These are phyloP conservation scores for Ips typographus DNA, from an alignment of 1,140 invertebrate species.

Conservation along the genomic window DNA sequence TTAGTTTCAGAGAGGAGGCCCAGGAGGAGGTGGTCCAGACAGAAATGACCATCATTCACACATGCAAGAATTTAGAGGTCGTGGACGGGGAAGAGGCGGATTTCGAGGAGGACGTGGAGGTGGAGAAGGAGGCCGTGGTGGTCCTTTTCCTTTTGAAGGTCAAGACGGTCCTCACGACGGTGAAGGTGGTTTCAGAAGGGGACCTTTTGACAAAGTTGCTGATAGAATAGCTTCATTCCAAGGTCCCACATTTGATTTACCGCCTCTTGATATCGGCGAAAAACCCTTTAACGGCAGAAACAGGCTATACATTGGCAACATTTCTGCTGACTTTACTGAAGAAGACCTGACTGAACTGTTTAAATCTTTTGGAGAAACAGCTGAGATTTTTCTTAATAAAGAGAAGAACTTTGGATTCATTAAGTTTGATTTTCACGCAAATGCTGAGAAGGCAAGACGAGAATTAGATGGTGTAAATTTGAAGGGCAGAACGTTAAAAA, in stretches of 20 bases:
- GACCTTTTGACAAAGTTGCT: constrained; percentile 67
- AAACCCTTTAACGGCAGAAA: constrained; percentile 89
- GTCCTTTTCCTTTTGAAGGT: constrained; percentile 35
- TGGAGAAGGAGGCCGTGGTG: constrained; percentile 42
- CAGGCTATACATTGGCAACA: constrained; percentile 92
- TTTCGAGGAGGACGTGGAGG: constrained; percentile 26
- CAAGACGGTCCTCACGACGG: constrained; percentile 9
- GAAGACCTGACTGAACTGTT: constrained; percentile 86
- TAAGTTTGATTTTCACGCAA: constrained; percentile 90
- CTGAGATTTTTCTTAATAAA: constrained; percentile 93
- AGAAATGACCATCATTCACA: constrained; percentile 13
- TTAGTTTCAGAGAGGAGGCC: constrained; percentile 11
- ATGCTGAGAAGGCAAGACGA: constrained; percentile 95
- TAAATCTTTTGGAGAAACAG: constrained; percentile 78
- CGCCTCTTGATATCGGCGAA: constrained; percentile 64
- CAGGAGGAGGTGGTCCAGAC: not conserved
- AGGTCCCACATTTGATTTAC: constrained; percentile 73
- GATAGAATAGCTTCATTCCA: constrained; percentile 67
- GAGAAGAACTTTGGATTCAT: constrained; percentile 98
- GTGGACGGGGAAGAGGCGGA: constrained; percentile 16
- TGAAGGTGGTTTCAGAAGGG: constrained; percentile 51
- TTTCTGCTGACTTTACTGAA: constrained; percentile 83
- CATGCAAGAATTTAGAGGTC: constrained; percentile 14
- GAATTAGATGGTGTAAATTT: constrained; percentile 83
- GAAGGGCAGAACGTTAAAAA: constrained; percentile 82